phyloP scores from a whole-genome alignment of 2,797 vertebrate species.

The Sparidentex hasta region DNA sequence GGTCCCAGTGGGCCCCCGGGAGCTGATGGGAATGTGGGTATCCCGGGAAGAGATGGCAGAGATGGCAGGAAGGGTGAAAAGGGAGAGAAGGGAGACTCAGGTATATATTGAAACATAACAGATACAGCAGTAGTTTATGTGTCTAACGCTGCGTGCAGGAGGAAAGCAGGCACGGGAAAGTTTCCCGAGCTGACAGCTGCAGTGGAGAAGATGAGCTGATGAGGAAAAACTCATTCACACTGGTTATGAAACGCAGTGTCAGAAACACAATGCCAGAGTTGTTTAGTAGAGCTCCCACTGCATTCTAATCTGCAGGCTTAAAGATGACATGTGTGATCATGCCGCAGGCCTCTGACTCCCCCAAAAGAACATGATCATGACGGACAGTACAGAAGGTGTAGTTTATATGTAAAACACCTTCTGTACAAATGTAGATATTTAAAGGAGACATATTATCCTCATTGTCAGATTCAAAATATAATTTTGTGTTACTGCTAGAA shows the following conservation, averaged over 20 bases:
- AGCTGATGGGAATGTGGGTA: constrained; percentile 91
- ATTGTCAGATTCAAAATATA: no score
- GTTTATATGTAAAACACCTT: neutral
- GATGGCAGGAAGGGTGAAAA: constrained; percentile 97
- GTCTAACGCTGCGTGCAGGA: constrained; percentile 1
- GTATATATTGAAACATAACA: constrained; percentile 80
- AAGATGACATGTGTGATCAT: neutral
- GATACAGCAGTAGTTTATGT: constrained; percentile 39
- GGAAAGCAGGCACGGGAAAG: neutral
- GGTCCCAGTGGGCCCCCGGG: constrained; percentile 89
- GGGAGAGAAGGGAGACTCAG: constrained; percentile 94
- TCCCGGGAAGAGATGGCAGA: constrained; percentile 97
- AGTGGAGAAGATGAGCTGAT: constrained; percentile 2
- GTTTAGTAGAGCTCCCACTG: constrained; percentile 4
- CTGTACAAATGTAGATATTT: neutral
- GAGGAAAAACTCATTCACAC: neutral
- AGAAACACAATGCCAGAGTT: neutral
- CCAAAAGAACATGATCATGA: neutral
- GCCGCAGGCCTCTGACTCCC: neutral
- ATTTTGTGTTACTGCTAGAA: no score
- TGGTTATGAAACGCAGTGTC: constrained; percentile 11
- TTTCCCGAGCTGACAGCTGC: constrained; percentile 27
- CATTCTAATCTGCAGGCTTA: neutral
- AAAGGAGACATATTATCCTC: no score
- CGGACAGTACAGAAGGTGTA: neutral